Evolutionary conservation across 2,888 invertebrate genomes (phyloP).

Genomic region (Furcula furcula): DNA sequence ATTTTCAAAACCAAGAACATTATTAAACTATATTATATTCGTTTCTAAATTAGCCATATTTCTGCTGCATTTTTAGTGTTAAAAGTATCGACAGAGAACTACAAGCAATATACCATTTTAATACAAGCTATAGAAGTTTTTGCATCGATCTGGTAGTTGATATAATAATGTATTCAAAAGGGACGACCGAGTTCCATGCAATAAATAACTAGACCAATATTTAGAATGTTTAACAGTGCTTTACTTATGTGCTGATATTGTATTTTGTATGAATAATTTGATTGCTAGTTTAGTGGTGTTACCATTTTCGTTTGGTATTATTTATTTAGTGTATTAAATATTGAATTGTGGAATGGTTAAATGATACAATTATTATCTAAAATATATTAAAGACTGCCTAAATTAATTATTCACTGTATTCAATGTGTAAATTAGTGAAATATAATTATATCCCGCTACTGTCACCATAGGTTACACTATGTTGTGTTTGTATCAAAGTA

Average conservation of each 20-base stretch:
- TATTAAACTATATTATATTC: too few species aligned
- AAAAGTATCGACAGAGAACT: too few species aligned
- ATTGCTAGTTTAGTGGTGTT: constrained; percentile 66
- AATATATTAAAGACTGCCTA: constrained; percentile 79
- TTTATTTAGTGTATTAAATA: constrained; percentile 69
- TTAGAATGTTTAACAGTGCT: constrained; percentile 78
- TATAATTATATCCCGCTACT: constrained; percentile 49
- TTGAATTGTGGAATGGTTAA: constrained; percentile 60
- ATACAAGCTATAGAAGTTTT: constrained; percentile 42
- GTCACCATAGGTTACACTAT: constrained; percentile 25
- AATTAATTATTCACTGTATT: constrained; percentile 74
- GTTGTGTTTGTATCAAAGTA: constrained; percentile 14
- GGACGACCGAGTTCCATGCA: constrained; percentile 56
- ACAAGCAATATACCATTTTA: constrained; percentile 32
- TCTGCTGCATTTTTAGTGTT: too few species aligned
- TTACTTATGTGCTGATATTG: constrained; percentile 72
- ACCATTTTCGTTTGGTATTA: constrained; percentile 73
- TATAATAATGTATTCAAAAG: constrained; percentile 41
- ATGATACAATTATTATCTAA: constrained; percentile 64
- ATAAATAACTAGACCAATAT: constrained; percentile 80
- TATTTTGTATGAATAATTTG: constrained; percentile 60
- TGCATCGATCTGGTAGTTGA: constrained; percentile 61
- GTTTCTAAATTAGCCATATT: too few species aligned
- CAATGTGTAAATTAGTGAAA: constrained; percentile 62
- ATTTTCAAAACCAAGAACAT: too few species aligned